Base-by-base conservation (phyloP, 2,113 vertebrate genomes). In the Trichechus manatus region DNA sequence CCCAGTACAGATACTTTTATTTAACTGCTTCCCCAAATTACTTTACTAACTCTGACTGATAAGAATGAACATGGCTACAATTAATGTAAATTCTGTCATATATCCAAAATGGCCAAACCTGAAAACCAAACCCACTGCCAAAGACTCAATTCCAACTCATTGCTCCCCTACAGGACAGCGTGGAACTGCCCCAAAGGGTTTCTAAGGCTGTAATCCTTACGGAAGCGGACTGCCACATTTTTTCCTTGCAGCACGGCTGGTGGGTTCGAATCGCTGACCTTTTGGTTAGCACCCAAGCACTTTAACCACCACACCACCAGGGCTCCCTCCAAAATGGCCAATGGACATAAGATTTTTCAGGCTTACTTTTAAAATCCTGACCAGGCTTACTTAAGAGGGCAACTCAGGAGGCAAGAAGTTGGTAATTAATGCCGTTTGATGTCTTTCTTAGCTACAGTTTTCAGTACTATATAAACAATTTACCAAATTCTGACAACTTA, bases 61-160 rank as follows among this genome's bases (percentile, higher is more conserved):
- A 89, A 78, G 79, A 93, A 93, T 29, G 42, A 68, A 94, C 63
- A 44, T 2, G 63, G 68, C 56, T 93, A 42, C 31, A 88, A 61
- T 47, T 42, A 44, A 79, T 1, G 0, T 68, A 93, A 94, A 85
- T 77, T 85, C 64, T 79, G 5, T 80, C 50, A 72, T 22, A 59
- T 68, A 93, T 42, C 74, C 50, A 56, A 97, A 95, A 72, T n/a
- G 42, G 72, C 44, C 80, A 31, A 91, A 56, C 15, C 53, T 11
- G 3, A 56, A 56, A 56, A 56, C 15, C 13, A 56, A 56, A 56
- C 53, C 53, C 53, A 56, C 53, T 56, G 11, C 53, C 15, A 17
- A 3, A 56, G 53, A 56, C 9, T 56, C 14, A 11, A 56, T 56
- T 56, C 53, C 53, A 17, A 56, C 53, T 56, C 53, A 56, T 56